These are phyloP conservation scores for Petrolisthes cinctipes DNA, from an alignment of 2,888 invertebrate species.

Conservation along the genomic window DNA sequence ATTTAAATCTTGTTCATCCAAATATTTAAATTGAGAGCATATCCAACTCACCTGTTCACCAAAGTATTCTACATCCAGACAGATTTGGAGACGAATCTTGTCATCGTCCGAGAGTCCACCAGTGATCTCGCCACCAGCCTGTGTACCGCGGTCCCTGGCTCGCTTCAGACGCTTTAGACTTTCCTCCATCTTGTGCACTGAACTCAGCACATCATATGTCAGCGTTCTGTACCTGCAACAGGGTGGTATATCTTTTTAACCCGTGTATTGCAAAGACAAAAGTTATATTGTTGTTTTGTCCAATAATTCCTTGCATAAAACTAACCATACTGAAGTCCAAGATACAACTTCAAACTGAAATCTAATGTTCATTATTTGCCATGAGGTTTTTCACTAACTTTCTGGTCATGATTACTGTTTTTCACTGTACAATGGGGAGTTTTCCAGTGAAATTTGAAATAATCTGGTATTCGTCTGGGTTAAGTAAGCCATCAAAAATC, in stretches of 20 bases:
- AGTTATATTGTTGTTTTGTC: background rate
- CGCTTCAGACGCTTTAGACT: conserved; percentile 90
- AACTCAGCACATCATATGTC: conserved; percentile 82
- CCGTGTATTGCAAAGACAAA: background rate
- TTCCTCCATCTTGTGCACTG: conserved; percentile 95
- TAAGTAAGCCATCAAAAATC: no score
- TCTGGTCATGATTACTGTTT: no score
- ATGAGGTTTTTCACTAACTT: no score
- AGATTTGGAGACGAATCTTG: conserved; percentile 91
- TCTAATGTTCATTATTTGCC: no score
- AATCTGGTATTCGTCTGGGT: background rate
- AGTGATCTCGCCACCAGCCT: conserved; percentile 47
- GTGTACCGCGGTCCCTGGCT: conserved; percentile 77
- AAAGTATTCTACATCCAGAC: conserved; percentile 79
- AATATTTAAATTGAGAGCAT: no score
- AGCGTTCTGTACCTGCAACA: conserved; percentile 71
- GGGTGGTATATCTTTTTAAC: background rate
- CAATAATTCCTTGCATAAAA: background rate
- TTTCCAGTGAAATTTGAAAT: background rate
- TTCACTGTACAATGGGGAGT: background rate
- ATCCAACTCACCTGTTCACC: conserved; percentile 48
- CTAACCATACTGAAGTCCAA: background rate
- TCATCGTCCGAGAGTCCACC: conserved; percentile 82
- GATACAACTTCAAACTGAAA: background rate
- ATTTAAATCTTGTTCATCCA: background rate